These are phyloP conservation scores for Drosophila yooni DNA, from an alignment of 2,888 invertebrate species.

Conservation along the genomic window DNA sequence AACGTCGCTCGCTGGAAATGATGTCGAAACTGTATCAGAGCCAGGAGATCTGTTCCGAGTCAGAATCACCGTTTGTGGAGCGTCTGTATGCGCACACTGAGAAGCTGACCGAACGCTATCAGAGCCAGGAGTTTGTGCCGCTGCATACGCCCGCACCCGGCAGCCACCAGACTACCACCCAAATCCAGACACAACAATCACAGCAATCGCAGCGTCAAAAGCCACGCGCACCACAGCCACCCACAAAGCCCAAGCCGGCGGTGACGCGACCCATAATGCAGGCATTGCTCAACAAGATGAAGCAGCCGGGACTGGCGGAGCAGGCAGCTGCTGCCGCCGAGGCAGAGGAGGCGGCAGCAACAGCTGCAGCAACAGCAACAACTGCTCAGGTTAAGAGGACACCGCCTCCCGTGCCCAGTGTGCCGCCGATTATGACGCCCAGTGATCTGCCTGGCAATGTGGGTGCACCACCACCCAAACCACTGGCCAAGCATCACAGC, in stretches of 20 bases:
- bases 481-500: slow-evolving; percentile 88
- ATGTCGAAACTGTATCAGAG: slow-evolving; percentile 87
- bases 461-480: slow-evolving; percentile 86
- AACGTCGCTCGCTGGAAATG: slow-evolving; percentile 86
- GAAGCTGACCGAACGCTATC: slow-evolving; percentile 88
- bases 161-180: slow-evolving; percentile 25
- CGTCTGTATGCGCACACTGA: slow-evolving; percentile 88
- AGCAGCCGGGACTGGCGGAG: slow-evolving; percentile 77
- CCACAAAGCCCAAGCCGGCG: slow-evolving; percentile 76
- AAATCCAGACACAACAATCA: slow-evolving; percentile 67
- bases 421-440: slow-evolving; percentile 83
- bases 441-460: slow-evolving; percentile 74
- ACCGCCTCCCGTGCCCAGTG: slow-evolving; percentile 83
- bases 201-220: slow-evolving; percentile 65
- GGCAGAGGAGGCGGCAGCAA: slow-evolving; percentile 55
- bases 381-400: slow-evolving; percentile 41
- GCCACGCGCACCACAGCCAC: slow-evolving; percentile 74
- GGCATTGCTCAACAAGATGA: slow-evolving; percentile 81
- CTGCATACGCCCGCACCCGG: slow-evolving; percentile 69
- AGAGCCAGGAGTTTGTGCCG: slow-evolving; percentile 88
- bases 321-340: slow-evolving; percentile 79
- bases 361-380: slow-evolving; percentile 66
- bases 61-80: slow-evolving; percentile 86
- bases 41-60: slow-evolving; percentile 86
- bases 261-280: slow-evolving; percentile 83